Percentiles rank a stretch among this genome's conserved stretches.
Evolutionary conservation across 2,797 vertebrate species (phyloP).

Genomic region (Lepilemur ruficaudatus): DNA sequence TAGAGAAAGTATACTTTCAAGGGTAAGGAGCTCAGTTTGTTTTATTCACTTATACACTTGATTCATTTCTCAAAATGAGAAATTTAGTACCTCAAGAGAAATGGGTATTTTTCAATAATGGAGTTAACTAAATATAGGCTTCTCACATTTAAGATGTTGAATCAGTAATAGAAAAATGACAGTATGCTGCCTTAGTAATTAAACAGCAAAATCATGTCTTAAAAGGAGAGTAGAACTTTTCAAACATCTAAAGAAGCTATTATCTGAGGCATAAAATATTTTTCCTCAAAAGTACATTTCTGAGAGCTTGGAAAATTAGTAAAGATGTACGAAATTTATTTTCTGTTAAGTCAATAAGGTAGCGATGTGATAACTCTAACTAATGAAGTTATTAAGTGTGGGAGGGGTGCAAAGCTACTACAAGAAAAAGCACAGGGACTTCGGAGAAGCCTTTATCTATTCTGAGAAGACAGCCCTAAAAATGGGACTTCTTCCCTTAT

Average conservation of each 20-base stretch:
- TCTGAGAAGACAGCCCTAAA: neutral
- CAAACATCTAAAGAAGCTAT: constrained; percentile 56
- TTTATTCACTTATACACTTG: neutral
- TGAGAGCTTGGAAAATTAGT: constrained; percentile 72
- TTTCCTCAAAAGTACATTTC: constrained; percentile 61
- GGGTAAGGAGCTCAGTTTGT: neutral
- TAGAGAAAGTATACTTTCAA: neutral
- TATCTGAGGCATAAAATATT: constrained; percentile 58
- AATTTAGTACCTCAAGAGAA: constrained; percentile 14
- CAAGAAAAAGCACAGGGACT: neutral
- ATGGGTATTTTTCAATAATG: constrained; percentile 51
- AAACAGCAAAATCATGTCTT: constrained; percentile 67
- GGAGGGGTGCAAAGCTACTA: neutral
- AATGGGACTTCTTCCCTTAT: neutral
- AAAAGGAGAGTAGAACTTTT: constrained; percentile 65
- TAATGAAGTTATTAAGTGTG: constrained; percentile 59
- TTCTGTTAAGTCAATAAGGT: constrained; percentile 56
- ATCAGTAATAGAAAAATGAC: constrained; percentile 58
- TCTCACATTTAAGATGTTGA: constrained; percentile 14
- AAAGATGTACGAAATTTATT: constrained; percentile 62
- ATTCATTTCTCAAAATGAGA: constrained; percentile 24
- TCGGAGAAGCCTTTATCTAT: neutral
- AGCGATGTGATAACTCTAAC: constrained; percentile 62
- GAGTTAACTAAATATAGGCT: constrained; percentile 56
- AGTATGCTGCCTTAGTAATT: constrained; percentile 67